These are phyloP conservation scores for Gallinago nigripennis DNA, from an alignment of 2,797 vertebrate genomes.

Conservation along the genomic window DNA sequence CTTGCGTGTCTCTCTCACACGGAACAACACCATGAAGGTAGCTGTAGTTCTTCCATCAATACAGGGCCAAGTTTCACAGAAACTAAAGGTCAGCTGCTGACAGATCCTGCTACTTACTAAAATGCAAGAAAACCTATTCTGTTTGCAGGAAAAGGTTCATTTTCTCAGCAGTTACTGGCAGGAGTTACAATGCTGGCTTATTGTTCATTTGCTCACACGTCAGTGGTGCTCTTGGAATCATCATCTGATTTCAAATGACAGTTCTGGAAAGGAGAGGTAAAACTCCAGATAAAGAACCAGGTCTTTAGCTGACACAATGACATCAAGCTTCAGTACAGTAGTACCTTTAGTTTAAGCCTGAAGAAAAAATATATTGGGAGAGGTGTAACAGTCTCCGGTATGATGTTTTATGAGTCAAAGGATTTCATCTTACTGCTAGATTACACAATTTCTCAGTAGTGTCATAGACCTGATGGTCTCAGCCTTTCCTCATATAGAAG, in stretches of 20 bases:
- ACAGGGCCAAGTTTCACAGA: background rate
- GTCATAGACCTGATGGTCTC: background rate
- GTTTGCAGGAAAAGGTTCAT: background rate
- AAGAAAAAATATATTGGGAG: background rate
- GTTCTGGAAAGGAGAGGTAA: background rate
- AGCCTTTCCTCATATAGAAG: background rate
- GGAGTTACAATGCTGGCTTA: background rate
- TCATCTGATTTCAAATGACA: background rate
- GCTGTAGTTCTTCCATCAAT: background rate
- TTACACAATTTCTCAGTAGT: background rate
- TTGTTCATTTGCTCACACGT: background rate
- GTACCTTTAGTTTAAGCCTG: background rate
- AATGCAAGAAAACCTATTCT: background rate
- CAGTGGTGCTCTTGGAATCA: background rate
- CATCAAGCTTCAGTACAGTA: background rate
- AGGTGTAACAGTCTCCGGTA: background rate
- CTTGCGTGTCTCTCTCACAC: background rate
- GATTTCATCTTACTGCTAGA: background rate
- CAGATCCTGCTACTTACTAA: background rate
- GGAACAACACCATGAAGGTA: accelerated
- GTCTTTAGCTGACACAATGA: background rate
- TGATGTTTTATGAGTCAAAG: accelerated
- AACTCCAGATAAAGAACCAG: background rate
- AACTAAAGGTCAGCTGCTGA: background rate
- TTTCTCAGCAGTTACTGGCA: background rate